Evolutionary conservation across 2,888 invertebrate species (phyloP), one percentile per base, ranked within the genome.

Genomic region (Lydus trimaculatus): DNA sequence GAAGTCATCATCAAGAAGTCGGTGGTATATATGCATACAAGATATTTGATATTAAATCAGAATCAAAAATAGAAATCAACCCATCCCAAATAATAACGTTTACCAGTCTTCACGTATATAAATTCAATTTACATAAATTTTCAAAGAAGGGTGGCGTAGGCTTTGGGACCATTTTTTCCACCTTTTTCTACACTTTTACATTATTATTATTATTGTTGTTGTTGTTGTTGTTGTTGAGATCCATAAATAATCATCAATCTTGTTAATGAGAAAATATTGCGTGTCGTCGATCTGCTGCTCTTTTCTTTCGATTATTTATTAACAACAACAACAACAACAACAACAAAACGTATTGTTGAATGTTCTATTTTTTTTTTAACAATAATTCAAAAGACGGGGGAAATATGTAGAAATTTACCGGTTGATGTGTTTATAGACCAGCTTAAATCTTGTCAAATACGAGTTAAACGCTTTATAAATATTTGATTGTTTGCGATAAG

Each of bases 241-340:
- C 56, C 56, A 56, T 56, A 56, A 56, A 56, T 56, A 56, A 56
- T 56, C 52, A 52, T 52, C 56, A 36, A 59, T 60, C 68, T 61
- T 15, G 68, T 68, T 68, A 68, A 68, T 68, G 68, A 68, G 68
- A 68, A 68, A 68, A 68, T 68, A 68, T 68, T 31, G 25, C 52
- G 25, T 56, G 56, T 56, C 11, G 25, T 6, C 15, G 6, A n/a
- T n/a, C 8, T 36, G 13, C 7, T 48, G 17, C 20, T 20, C 43
- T 17, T 43, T 20, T 48, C 20, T 23, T 20, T 48, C 48, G 48
- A 4, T 20, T 20, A 48, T 23, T 20, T 20, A 20, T 48, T 17
- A 56, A 52, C 56, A 61, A 61, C 61, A 68, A n/a, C n/a, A n/a
- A n/a, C n/a, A n/a, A n/a, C n/a, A n/a, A n/a, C n/a, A n/a, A n/a